Evolutionary conservation across 2,888 invertebrate genomes (phyloP).

Genomic region (Atethmia centrago): DNA sequence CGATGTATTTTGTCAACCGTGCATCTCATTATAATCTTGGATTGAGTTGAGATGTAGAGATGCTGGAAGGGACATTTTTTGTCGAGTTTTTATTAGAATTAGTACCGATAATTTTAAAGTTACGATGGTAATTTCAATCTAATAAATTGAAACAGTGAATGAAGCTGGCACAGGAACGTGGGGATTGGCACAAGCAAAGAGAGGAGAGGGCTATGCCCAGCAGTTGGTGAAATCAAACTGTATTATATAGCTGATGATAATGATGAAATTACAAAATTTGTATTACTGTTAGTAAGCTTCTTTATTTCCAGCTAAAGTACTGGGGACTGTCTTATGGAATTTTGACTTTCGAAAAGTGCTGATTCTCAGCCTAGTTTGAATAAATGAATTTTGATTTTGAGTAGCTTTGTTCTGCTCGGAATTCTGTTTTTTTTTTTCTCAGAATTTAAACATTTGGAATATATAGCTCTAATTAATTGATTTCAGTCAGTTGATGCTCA

Average conservation of each 20-base stretch:
- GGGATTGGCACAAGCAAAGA: neutral
- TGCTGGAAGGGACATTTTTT: slow-evolving; percentile 39
- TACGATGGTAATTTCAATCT: neutral
- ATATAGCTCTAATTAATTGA: neutral
- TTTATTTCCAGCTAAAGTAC: too few relatives aligned
- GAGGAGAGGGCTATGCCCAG: neutral
- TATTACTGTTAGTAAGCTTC: too few relatives aligned
- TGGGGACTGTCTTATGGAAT: too few relatives aligned
- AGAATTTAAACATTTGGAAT: neutral
- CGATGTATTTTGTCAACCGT: slow-evolving; percentile 84
- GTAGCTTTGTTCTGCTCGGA: neutral
- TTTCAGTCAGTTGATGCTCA: neutral
- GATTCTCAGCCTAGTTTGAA: too few relatives aligned
- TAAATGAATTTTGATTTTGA: too few relatives aligned
- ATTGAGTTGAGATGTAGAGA: slow-evolving; percentile 48
- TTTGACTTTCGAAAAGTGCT: too few relatives aligned
- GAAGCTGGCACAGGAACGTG: neutral
- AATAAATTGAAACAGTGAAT: neutral
- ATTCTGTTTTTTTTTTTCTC: neutral
- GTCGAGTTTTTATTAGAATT: neutral
- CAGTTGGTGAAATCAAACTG: neutral
- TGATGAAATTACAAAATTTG: neutral
- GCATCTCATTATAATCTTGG: slow-evolving; percentile 81
- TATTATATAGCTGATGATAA: too few relatives aligned
- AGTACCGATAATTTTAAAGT: neutral